Evolutionary conservation across 2,113 vertebrate genomes (phyloP), one percentile per base, ranked within the genome.

Genomic region (Daboia siamensis): DNA sequence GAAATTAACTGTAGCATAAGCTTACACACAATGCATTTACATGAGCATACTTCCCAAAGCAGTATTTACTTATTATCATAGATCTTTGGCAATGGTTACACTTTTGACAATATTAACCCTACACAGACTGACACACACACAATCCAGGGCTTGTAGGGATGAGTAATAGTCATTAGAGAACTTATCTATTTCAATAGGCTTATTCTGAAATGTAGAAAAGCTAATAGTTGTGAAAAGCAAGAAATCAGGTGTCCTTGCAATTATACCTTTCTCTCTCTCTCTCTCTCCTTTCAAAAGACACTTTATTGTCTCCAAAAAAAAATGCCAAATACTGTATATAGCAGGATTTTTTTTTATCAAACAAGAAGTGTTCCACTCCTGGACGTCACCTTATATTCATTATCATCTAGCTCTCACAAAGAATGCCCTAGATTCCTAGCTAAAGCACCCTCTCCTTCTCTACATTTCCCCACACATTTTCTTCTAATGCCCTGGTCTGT

Each of bases 391-490:
- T 56, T 55, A 86, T 92, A 90, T 59, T 89, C 91, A 56, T 64
- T 84, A 94, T 54, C 24, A 92, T 86, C 54, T 11, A 5, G 88
- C 95, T 61, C 59, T 2, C 91, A 21, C 91, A 94, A 24, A 24
- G 29, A 10, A 59, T 69, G 90, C n/a, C 88, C 88, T 23, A 94
- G 61, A 44, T 29, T 15, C 39, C n/a, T 88, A 92, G 13, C 39
- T 51, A 59, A 29, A 57, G 4, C 20, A 7, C 48, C 56, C 21
- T 90, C 93, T 93, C 90, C 59, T 91, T 90, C 91, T 48, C 10
- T 4, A 10, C 4, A 12, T 33, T 33, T 5, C 44, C 91, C 95
- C 90, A 15, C 48, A 54, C 26, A 26, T 90, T 87, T 94, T 95
- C 91, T 88, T 94, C 51, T 85, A 91, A 48, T 56, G 92, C 44